Evolutionary conservation across 1,140 invertebrate genomes (phyloP).

Genomic region (Leptinotarsa undecemlineata): DNA sequence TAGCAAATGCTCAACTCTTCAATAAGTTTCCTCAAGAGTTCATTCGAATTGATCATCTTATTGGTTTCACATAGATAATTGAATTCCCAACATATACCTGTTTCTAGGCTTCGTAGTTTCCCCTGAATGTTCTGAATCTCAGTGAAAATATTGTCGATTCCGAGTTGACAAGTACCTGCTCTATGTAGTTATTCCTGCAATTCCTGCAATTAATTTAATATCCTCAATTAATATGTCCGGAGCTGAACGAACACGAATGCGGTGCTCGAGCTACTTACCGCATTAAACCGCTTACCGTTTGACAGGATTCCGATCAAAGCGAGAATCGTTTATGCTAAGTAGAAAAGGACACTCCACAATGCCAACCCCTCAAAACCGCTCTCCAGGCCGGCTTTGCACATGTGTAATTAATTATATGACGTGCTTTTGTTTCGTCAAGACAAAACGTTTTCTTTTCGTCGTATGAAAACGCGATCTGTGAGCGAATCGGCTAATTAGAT

Average conservation of each 20-base stretch:
- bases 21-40: no score
- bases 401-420: conserved; percentile 16
- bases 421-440: conserved; percentile 23
- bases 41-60: no score
- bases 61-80: no score
- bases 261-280: conserved; percentile 20
- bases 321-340: conserved; percentile 16
- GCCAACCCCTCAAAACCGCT: background rate
- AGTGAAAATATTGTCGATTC: background rate
- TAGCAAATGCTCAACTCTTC: no score
- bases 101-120: background rate
- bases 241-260: conserved; percentile 17
- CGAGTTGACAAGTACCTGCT: background rate
- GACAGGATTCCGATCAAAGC: conserved; percentile 15
- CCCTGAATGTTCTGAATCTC: background rate
- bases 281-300: conserved; percentile 21
- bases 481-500: conserved; percentile 21
- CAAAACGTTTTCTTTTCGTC: conserved; percentile 23
- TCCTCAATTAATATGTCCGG: conserved; percentile 19
- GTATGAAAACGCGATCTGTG: conserved; percentile 21
- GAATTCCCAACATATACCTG: no score
- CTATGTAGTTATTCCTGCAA: conserved; percentile 13
- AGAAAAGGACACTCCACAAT: conserved; percentile 24
- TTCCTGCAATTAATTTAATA: conserved; percentile 18
- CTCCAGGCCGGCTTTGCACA: conserved; percentile 13